Conservation (phyloP, 2,113 vertebrate species). For the Butastur rufipennis region DNA sequence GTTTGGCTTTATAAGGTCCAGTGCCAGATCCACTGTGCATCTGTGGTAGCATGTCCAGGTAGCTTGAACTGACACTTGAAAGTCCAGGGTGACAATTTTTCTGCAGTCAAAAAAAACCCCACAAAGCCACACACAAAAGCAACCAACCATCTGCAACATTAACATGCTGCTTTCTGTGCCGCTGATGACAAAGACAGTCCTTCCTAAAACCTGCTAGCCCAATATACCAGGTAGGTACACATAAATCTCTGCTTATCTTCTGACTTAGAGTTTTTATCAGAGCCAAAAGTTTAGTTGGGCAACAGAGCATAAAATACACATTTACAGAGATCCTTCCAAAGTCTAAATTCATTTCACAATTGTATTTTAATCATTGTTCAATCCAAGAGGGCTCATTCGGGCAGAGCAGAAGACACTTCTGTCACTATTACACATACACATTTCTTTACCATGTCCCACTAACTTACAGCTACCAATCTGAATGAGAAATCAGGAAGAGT, state of each 20-base stretch:
- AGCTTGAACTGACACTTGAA: not conserved
- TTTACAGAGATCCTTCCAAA: not conserved
- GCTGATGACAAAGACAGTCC: not conserved
- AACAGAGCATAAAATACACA: not conserved
- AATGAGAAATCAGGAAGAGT: not conserved
- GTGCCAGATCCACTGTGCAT: not conserved
- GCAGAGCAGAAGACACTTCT: not conserved
- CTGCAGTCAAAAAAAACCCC: not conserved
- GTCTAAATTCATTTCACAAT: not conserved
- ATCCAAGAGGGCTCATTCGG: not conserved
- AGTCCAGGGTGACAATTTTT: not conserved
- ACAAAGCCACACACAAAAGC: rapidly evolving
- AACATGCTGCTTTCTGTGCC: not conserved
- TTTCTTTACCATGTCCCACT: not conserved
- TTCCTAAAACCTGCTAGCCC: not conserved
- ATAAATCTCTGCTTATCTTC: not conserved
- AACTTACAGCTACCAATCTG: not conserved
- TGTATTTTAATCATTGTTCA: not conserved
- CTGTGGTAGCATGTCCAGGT: not conserved
- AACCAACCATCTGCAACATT: not conserved
- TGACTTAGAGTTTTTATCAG: not conserved
- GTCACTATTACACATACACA: not conserved
- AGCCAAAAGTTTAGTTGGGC: not conserved
- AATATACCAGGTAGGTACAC: not conserved
- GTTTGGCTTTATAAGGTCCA: not conserved